A percentile compares a stretch with the other conserved stretches of the same genome.
phyloP scores from a whole-genome alignment of 2,797 vertebrate genomes.

The Craterocephalus amniculus region DNA sequence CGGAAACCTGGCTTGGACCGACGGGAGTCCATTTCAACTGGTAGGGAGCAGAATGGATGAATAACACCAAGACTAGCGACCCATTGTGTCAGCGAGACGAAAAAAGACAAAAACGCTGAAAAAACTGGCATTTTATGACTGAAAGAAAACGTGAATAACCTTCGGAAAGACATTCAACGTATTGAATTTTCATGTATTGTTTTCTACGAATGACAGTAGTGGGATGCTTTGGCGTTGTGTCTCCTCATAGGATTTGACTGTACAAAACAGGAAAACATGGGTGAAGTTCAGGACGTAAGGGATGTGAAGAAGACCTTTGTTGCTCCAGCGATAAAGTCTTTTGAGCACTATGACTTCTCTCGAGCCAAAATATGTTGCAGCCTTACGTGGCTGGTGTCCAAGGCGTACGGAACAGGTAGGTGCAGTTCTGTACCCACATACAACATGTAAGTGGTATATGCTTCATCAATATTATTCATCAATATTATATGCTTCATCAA shows the following conservation, averaged over 20 bases:
- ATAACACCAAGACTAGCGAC: conserved; percentile 59
- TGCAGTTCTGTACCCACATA: conserved; percentile 41
- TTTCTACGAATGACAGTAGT: conserved; percentile 66
- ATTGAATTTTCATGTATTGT: conserved; percentile 32
- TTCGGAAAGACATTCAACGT: conserved; percentile 5
- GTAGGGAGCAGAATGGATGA: conserved; percentile 76
- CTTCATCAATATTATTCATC: neutral
- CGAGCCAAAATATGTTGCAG: conserved; percentile 95
- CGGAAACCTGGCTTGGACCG: conserved; percentile 62
- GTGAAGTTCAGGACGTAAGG: conserved; percentile 88
- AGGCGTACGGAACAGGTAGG: conserved; percentile 98
- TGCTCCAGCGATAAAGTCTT: conserved; percentile 92
- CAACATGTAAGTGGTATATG: neutral
- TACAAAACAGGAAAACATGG: conserved; percentile 82
- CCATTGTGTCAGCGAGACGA: conserved; percentile 46
- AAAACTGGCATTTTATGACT: conserved; percentile 14
- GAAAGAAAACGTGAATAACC: conserved; percentile 17
- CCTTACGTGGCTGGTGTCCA: conserved; percentile 95
- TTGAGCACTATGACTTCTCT: conserved; percentile 96
- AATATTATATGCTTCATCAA: neutral
- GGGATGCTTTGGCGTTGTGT: conserved; percentile 74
- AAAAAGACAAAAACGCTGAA: conserved; percentile 11
- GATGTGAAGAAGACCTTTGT: conserved; percentile 89
- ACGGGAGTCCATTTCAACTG: conserved; percentile 61
- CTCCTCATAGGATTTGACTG: conserved; percentile 49